A percentile compares a stretch with the other conserved stretches of the same genome.
Conservation (phyloP, 2,888 invertebrate species). For the Melinaea marsaeus region DNA sequence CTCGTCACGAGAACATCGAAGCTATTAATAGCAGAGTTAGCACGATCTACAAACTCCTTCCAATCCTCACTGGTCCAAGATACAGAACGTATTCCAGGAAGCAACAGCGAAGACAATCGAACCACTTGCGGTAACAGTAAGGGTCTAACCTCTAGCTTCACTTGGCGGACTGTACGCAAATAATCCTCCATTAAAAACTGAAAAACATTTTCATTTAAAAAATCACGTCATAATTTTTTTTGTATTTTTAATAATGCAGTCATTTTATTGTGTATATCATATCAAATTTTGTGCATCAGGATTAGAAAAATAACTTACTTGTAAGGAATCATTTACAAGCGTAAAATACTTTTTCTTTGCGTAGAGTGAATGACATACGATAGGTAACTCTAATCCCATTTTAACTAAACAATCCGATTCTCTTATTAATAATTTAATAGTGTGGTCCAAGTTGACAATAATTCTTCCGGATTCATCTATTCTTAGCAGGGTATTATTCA, state of each 20-base stretch:
- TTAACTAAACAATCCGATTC: slow-evolving; percentile 92
- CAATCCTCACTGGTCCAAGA: slow-evolving; percentile 94
- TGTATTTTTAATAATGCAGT: not conserved
- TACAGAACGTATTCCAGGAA: slow-evolving; percentile 87
- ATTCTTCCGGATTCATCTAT: slow-evolving; percentile 82
- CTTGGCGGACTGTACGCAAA: slow-evolving; percentile 82
- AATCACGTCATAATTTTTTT: too few species aligned
- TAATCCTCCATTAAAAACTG: slow-evolving; percentile 89
- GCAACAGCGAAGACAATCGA: slow-evolving; percentile 87
- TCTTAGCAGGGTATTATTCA: slow-evolving; percentile 79
- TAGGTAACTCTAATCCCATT: slow-evolving; percentile 87
- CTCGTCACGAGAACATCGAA: slow-evolving; percentile 87
- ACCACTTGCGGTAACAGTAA: slow-evolving; percentile 92
- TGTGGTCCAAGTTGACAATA: slow-evolving; percentile 86
- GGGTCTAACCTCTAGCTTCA: slow-evolving; percentile 93
- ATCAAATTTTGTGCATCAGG: too few species aligned
- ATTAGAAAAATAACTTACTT: slow-evolving; percentile 62
- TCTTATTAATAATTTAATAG: slow-evolving; percentile 85
- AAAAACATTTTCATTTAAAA: slow-evolving; percentile 28
- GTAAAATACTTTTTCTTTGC: slow-evolving; percentile 87
- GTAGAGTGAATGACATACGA: slow-evolving; percentile 87
- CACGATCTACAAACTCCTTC: slow-evolving; percentile 85
- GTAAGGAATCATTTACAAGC: slow-evolving; percentile 85
- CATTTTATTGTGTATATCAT: not conserved
- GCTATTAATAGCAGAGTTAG: slow-evolving; percentile 86